A percentile compares a stretch with the other conserved stretches of the same genome.
Evolutionary conservation across 2,797 vertebrate species (phyloP).

Genomic region (Perdix hodgsoniae): DNA sequence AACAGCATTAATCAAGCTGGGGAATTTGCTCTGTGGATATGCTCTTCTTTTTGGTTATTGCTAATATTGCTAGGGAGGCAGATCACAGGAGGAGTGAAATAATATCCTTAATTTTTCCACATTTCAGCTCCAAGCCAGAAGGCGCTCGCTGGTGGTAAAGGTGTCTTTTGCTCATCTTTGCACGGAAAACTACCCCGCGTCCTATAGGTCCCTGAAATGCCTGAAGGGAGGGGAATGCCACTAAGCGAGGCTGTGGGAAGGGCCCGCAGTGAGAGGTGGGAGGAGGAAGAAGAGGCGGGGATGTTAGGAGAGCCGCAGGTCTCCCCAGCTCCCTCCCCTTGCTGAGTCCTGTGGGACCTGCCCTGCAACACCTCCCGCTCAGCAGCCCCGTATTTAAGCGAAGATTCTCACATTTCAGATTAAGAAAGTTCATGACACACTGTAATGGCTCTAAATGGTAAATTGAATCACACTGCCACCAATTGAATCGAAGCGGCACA

Average conservation of each 20-base stretch:
- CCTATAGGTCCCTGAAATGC: neutral
- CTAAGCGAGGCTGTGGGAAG: neutral
- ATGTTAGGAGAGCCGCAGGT: neutral
- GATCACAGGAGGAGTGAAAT: neutral
- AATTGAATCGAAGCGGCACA: constrained; percentile 43
- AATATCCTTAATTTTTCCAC: neutral
- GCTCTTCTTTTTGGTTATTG: neutral
- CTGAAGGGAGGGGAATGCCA: neutral
- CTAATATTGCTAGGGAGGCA: neutral
- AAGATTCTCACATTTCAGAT: constrained; percentile 63
- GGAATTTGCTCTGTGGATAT: constrained; percentile 47
- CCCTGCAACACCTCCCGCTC: constrained; percentile 27
- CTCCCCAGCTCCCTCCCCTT: constrained; percentile 22
- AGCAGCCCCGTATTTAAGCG: constrained; percentile 10
- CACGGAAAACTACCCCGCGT: neutral
- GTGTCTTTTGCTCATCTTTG: neutral
- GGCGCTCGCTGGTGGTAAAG: neutral
- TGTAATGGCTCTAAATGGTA: constrained; percentile 65
- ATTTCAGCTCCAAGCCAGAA: neutral
- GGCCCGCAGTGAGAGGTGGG: neutral
- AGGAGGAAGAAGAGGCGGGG: constrained; percentile 4
- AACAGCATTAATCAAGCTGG: constrained; percentile 49
- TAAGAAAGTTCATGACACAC: constrained; percentile 62
- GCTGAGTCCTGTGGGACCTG: neutral
- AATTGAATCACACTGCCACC: constrained; percentile 68